phyloP scores from a whole-genome alignment of 2,797 vertebrate genomes.

The Apogon hyalosoma region DNA sequence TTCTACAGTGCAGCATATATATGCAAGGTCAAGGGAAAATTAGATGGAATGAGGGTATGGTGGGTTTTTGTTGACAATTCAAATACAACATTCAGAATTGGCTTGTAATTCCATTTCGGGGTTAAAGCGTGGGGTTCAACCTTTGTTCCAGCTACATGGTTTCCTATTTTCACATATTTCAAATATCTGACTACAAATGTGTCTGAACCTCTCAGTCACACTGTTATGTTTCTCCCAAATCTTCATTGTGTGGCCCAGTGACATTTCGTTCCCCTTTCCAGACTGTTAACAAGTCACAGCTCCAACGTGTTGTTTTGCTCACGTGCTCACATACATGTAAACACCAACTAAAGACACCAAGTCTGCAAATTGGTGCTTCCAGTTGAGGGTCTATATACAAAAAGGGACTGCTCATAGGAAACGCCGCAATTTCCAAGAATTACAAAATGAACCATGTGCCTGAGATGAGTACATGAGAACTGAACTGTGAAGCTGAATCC shows the following conservation, averaged over 20 bases:
- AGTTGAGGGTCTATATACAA: constrained; percentile 66
- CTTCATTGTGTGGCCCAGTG: constrained; percentile 55
- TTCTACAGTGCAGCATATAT: constrained; percentile 70
- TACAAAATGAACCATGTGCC: constrained; percentile 45
- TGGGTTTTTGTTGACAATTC: constrained; percentile 65
- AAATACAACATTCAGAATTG: constrained; percentile 39
- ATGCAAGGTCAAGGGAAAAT: constrained; percentile 72
- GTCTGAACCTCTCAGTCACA: constrained; percentile 32
- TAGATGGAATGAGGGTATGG: constrained; percentile 48
- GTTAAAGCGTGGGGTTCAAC: constrained; percentile 26
- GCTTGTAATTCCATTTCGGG: constrained; percentile 45
- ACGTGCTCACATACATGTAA: constrained; percentile 71
- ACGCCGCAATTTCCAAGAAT: constrained; percentile 63
- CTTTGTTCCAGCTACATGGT: constrained; percentile 47
- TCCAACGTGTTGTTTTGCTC: constrained; percentile 62
- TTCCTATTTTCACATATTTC: constrained; percentile 51
- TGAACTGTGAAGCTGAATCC: constrained; percentile 19
- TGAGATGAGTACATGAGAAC: constrained; percentile 27
- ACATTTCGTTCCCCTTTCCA: constrained; percentile 43
- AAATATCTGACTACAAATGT: constrained; percentile 32
- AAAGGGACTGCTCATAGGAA: constrained; percentile 55
- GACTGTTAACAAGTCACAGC: constrained; percentile 45
- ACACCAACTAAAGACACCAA: constrained; percentile 74
- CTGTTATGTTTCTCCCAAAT: constrained; percentile 18
- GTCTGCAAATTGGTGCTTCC: constrained; percentile 72